Evolutionary conservation across 2,797 vertebrate species (phyloP), one percentile per base, ranked within the genome.

Genomic region (Cryptoprocta ferox): DNA sequence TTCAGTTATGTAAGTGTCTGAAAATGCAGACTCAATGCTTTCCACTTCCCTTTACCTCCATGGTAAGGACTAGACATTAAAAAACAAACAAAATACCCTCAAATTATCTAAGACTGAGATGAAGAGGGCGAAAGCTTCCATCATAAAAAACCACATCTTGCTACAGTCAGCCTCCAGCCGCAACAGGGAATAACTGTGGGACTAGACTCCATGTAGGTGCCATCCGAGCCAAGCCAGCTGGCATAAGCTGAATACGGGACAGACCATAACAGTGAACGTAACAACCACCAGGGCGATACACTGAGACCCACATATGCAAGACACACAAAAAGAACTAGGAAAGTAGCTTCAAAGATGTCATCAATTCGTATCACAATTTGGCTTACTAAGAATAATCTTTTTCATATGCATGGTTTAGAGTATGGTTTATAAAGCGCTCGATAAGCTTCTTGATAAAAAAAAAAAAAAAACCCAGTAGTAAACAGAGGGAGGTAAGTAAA

Each of bases 361-460:
- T 79, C 37, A n/a, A 80, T 37, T 97, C 53, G 75, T 16, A 65
- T 3, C 81, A 93, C 28, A 50, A 78, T 65, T 37, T 65, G 89
- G 66, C 45, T 96, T 88, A 90, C 19, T 66, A 37, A 98, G 42
- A 96, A 93, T 65, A 79, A 66, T 75, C 45, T 65, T 75, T 82
- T 96, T 75, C 63, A 95, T n/a, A 68, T 5, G n/a, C 61, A 70
- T 37, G 73, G 42, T 75, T 93, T 88, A 89, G 19, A 93, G 37
- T 48, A 24, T 39, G 28, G 13, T 84, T 96, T 96, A 76, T 79
- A 86, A 89, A 96, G 45, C 78, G 24, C 28, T 87, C 96, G 70
- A 65, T 93, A 94, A 75, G 12, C 21, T 94, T 96, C 89, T 96
- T 91, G 92, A 90, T 81, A 94, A 94, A 90, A 66, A 88, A 45